These are phyloP conservation scores for Pseudochromis fuscus DNA, from an alignment of 2,797 vertebrate genomes.

Conservation along the genomic window DNA sequence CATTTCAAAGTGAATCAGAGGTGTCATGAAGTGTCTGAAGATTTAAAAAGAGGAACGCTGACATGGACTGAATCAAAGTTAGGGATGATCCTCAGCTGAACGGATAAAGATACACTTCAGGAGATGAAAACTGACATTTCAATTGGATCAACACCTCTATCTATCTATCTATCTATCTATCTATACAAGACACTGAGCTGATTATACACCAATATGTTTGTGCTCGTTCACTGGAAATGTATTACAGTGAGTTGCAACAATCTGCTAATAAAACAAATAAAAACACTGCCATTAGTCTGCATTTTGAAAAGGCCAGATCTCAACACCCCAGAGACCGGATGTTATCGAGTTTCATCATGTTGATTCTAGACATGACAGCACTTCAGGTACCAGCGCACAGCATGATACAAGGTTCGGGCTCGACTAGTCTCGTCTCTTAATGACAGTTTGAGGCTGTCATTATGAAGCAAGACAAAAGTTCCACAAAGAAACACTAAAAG, in stretches of 20 bases:
- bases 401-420: slow-evolving; percentile 2
- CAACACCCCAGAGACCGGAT: not conserved
- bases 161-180: not conserved
- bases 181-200: no score
- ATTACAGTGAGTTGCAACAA: slow-evolving; percentile 23
- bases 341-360: slow-evolving; percentile 16
- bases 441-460: slow-evolving; percentile 38
- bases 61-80: slow-evolving; percentile 51
- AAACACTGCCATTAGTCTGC: not conserved
- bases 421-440: slow-evolving; percentile 12
- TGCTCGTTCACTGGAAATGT: no score
- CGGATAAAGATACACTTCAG: slow-evolving; percentile 19
- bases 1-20: slow-evolving; percentile 68
- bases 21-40: slow-evolving; percentile 47
- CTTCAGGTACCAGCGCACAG: slow-evolving; percentile 28
- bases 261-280: slow-evolving; percentile 3
- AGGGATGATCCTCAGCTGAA: slow-evolving; percentile 2
- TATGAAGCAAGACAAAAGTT: slow-evolving; percentile 34
- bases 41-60: slow-evolving; percentile 42
- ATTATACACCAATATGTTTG: no score
- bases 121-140: slow-evolving; percentile 41
- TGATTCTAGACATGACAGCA: slow-evolving; percentile 4
- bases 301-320: slow-evolving; percentile 5
- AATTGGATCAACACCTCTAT: slow-evolving; percentile 13
- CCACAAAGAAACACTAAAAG: slow-evolving; percentile 48